Evolutionary conservation across 2,888 invertebrate species (phyloP).

Genomic region (Athalia cordata): DNA sequence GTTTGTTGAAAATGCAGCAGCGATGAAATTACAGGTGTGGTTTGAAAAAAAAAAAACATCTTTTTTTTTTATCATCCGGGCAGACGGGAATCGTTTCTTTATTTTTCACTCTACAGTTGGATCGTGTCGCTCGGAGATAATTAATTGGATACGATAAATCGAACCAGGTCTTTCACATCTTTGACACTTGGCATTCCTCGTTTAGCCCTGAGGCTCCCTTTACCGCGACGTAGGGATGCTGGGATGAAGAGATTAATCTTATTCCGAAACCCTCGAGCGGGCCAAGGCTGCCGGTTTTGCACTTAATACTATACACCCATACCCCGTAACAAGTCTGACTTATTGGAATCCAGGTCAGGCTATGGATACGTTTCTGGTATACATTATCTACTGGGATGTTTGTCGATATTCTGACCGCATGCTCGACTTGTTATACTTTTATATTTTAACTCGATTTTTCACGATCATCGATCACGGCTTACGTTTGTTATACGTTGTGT

Average conservation of each 20-base stretch:
- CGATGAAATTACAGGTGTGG: too few relatives aligned
- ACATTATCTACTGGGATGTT: neutral
- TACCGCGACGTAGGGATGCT: neutral
- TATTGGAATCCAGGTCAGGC: slow-evolving; percentile 18
- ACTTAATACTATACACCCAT: neutral
- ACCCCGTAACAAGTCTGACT: neutral
- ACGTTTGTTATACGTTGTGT: too few relatives aligned
- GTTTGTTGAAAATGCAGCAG: too few relatives aligned
- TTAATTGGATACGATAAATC: neutral
- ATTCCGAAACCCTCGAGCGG: neutral
- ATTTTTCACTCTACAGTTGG: too few relatives aligned
- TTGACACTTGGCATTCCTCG: neutral
- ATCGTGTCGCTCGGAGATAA: too few relatives aligned
- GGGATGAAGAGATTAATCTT: slow-evolving; percentile 15
- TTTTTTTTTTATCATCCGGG: neutral
- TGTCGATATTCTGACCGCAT: neutral
- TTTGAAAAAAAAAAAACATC: too few relatives aligned
- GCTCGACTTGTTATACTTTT: neutral
- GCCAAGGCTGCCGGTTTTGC: neutral
- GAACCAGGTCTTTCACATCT: too few relatives aligned
- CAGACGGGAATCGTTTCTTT: neutral
- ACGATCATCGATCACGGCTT: too few relatives aligned
- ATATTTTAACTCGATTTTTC: too few relatives aligned
- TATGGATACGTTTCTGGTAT: neutral
- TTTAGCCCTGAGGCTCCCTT: neutral